A percentile compares a stretch with the other conserved stretches of the same genome.
Evolutionary conservation across 2,888 invertebrate species (phyloP).

Genomic region (Pristionchus fissidentatus): DNA sequence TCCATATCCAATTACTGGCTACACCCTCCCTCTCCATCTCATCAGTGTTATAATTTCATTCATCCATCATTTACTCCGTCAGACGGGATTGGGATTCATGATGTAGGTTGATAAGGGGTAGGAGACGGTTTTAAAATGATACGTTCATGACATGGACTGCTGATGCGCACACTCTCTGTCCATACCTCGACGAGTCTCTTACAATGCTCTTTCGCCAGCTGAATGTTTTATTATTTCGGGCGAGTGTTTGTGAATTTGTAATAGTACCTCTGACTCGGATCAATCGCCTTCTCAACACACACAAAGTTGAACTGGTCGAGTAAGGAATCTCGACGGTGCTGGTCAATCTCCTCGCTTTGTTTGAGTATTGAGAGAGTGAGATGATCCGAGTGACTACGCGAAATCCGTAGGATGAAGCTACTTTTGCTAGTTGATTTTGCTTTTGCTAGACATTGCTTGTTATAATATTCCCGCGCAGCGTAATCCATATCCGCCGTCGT

Average conservation of each 20-base stretch:
- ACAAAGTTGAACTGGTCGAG: not conserved
- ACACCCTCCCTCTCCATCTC: not conserved
- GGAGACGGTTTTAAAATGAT: too few species aligned
- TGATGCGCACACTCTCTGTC: not conserved
- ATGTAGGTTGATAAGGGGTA: not conserved
- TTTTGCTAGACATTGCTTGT: too few species aligned
- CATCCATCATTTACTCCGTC: not conserved
- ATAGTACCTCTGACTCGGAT: too few species aligned
- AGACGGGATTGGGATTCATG: not conserved
- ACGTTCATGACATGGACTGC: too few species aligned
- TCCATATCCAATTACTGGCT: constrained; percentile 16
- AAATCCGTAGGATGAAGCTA: too few species aligned
- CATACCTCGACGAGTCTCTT: not conserved
- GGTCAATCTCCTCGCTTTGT: constrained; percentile 17
- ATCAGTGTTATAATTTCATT: not conserved
- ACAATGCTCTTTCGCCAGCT: too few species aligned
- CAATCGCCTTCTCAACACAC: too few species aligned
- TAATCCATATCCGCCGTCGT: too few species aligned
- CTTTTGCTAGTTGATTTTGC: too few species aligned
- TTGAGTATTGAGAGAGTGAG: not conserved
- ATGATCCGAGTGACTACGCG: not conserved
- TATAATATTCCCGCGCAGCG: too few species aligned
- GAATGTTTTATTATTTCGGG: too few species aligned
- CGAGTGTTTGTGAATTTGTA: too few species aligned
- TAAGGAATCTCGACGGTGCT: constrained; percentile 3